phyloP scores from a whole-genome alignment of 2,888 invertebrate genomes.

The Eucriotettix oculatus region DNA sequence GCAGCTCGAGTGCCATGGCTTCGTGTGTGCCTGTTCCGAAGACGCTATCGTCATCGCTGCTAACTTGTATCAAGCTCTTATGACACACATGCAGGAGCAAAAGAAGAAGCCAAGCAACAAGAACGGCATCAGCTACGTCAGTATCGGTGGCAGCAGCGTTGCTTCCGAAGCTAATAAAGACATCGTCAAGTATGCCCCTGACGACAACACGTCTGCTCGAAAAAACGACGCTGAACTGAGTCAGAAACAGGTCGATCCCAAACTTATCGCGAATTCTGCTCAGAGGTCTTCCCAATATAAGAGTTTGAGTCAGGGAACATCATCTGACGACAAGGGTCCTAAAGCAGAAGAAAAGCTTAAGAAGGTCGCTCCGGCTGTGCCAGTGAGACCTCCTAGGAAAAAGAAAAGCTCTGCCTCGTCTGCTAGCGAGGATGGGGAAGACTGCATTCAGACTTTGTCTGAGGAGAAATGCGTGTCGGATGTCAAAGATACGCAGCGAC shows the following conservation, averaged over 20 bases:
- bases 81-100: constrained; percentile 51
- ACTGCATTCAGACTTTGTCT: constrained; percentile 15
- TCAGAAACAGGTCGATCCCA: too few relatives aligned
- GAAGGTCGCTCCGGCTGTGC: constrained; percentile 22
- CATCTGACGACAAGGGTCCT: not conserved
- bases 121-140: constrained; percentile 62
- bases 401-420: constrained; percentile 50
- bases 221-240: too few relatives aligned
- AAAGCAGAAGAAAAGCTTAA: not conserved
- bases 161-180: constrained; percentile 19
- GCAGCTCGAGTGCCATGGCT: constrained; percentile 78
- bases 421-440: constrained; percentile 27
- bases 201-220: not conserved
- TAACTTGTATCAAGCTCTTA: constrained; percentile 73
- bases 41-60: constrained; percentile 86
- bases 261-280: too few relatives aligned
- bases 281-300: too few relatives aligned
- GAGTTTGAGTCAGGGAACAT: too few relatives aligned
- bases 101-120: constrained; percentile 3
- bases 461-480: not conserved
- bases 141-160: constrained; percentile 45
- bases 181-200: not conserved
- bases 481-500: not conserved
- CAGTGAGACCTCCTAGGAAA: constrained; percentile 56
- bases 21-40: constrained; percentile 75